Evolutionary conservation across 2,888 invertebrate genomes (phyloP).

Genomic region (Litoditis marina): DNA sequence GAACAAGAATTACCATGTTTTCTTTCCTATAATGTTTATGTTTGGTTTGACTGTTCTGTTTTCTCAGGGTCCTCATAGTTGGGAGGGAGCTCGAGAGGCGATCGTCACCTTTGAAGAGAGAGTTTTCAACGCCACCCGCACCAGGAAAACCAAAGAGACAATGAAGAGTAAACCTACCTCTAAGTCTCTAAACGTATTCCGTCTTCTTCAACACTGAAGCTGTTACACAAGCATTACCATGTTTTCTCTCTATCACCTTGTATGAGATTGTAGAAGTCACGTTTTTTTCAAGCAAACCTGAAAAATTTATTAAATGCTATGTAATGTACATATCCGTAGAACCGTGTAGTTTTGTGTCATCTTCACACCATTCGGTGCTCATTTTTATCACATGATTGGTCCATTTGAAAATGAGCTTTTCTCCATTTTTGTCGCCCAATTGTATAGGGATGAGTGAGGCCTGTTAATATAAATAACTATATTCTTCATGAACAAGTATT

Average conservation of each 20-base stretch:
- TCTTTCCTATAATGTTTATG: neutral
- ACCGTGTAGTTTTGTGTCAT: no score
- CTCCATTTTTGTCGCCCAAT: neutral
- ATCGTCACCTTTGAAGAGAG: conserved; percentile 38
- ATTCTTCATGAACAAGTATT: neutral
- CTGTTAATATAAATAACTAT: neutral
- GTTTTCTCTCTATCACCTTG: neutral
- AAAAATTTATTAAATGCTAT: neutral
- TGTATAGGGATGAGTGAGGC: no score
- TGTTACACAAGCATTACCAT: no score
- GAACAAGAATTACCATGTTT: no score
- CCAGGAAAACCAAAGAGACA: conserved; percentile 15
- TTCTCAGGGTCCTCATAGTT: conserved; percentile 35
- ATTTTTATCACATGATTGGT: no score
- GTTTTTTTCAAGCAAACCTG: neutral
- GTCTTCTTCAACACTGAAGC: neutral
- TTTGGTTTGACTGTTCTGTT: neutral
- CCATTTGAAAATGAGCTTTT: no score
- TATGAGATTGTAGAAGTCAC: neutral
- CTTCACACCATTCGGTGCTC: neutral
- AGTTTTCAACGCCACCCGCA: conserved; percentile 26
- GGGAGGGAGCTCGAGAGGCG: conserved; percentile 48
- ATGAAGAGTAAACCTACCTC: conserved; percentile 14
- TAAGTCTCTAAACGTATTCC: conserved; percentile 11
- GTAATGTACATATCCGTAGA: neutral